phyloP scores from a whole-genome alignment of 2,797 vertebrate species.

The Smutsia gigantea region DNA sequence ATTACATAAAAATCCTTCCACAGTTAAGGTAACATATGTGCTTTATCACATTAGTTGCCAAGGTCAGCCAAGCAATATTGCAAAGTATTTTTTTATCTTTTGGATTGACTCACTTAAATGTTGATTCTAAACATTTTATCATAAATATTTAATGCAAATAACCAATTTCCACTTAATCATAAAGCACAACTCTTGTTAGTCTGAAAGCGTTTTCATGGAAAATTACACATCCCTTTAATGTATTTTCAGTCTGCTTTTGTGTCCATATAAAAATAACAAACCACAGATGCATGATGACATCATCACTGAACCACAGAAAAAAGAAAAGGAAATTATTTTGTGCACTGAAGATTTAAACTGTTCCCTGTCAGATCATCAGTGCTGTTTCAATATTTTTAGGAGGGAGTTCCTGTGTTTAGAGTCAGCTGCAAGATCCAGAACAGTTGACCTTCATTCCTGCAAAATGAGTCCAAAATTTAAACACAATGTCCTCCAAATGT shows the following conservation, averaged over 20 bases:
- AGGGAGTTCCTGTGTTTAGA: constrained; percentile 4
- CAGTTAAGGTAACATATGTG: background rate
- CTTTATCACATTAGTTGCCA: constrained; percentile 32
- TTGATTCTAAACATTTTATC: constrained; percentile 72
- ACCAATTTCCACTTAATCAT: constrained; percentile 71
- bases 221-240: constrained; percentile 65
- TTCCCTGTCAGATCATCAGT: background rate
- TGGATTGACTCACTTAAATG: constrained; percentile 61
- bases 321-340: constrained; percentile 56
- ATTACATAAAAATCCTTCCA: background rate
- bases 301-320: constrained; percentile 61
- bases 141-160: constrained; percentile 79
- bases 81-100: background rate
- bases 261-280: constrained; percentile 59
- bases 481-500: constrained; percentile 73
- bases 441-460: constrained; percentile 41
- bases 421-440: constrained; percentile 49
- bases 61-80: constrained; percentile 23
- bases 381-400: constrained; percentile 55
- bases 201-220: constrained; percentile 68
- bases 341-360: constrained; percentile 55
- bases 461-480: constrained; percentile 67
- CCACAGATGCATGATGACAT: constrained; percentile 73
- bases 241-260: constrained; percentile 75
- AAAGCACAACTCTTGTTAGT: constrained; percentile 73